These are phyloP conservation scores for Polydrusus tereticollis DNA, from an alignment of 2,888 invertebrate species.

Conservation along the genomic window DNA sequence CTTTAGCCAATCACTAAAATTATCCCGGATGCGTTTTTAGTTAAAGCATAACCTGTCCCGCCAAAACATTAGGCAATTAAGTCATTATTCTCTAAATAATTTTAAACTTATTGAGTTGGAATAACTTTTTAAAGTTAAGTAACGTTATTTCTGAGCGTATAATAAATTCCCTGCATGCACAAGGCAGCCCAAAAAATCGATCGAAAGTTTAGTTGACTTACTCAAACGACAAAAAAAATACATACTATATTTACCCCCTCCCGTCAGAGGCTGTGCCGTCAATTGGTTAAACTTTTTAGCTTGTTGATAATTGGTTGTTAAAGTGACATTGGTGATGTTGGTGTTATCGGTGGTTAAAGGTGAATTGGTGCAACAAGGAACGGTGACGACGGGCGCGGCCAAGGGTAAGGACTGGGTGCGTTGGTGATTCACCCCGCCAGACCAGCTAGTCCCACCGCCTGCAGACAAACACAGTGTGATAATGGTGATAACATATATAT, in stretches of 20 bases:
- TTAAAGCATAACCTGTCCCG: too few species aligned
- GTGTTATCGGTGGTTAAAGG: slow-evolving; percentile 42
- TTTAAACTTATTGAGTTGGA: too few species aligned
- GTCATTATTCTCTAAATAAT: too few species aligned
- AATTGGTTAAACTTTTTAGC: too few species aligned
- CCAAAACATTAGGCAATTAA: too few species aligned
- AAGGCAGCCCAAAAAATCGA: too few species aligned
- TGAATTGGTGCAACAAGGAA: slow-evolving; percentile 47
- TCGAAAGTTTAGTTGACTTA: too few species aligned
- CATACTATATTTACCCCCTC: slow-evolving; percentile 47
- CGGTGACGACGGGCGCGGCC: slow-evolving; percentile 60
- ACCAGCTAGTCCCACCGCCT: slow-evolving; percentile 61
- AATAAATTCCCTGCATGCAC: too few species aligned
- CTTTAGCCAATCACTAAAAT: too few species aligned
- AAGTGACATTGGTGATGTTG: slow-evolving; percentile 47
- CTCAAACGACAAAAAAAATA: slow-evolving; percentile 26
- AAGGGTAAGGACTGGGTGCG: slow-evolving; percentile 80
- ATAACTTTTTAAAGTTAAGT: too few species aligned
- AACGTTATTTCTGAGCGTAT: too few species aligned
- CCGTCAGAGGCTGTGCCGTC: slow-evolving; percentile 23
- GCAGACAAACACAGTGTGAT: slow-evolving; percentile 41
- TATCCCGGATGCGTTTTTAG: too few species aligned
- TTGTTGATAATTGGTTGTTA: slow-evolving; percentile 37
- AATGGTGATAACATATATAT: neutral
- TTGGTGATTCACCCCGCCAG: slow-evolving; percentile 70